Evolutionary conservation across 2,113 vertebrate genomes (phyloP).

Genomic region (Nibea coibor): DNA sequence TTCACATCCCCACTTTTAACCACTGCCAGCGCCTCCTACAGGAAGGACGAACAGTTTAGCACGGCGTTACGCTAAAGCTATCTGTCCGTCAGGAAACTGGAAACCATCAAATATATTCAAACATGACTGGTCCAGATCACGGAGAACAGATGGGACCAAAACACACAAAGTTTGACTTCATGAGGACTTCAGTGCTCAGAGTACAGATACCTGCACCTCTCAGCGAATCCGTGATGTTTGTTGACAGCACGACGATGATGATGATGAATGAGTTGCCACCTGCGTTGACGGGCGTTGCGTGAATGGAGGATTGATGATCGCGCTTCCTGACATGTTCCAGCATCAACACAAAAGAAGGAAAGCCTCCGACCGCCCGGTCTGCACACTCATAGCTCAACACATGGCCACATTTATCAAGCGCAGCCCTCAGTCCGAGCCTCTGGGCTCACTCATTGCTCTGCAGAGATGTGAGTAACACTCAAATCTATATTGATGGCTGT

Average conservation of each 20-base stretch:
- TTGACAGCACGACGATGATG: background rate
- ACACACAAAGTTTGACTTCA: no score
- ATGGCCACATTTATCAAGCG: background rate
- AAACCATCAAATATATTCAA: no score
- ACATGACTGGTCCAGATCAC: no score
- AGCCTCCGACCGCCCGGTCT: background rate
- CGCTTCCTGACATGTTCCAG: conserved; percentile 3
- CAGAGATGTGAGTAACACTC: conserved; percentile 52
- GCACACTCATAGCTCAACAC: background rate
- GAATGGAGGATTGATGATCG: background rate
- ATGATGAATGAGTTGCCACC: background rate
- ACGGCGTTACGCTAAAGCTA: no score
- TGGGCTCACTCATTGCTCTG: conserved; percentile 3
- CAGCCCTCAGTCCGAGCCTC: conserved; percentile 20
- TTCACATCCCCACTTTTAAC: no score
- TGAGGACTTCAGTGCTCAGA: no score
- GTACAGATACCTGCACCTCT: background rate
- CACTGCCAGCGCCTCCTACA: no score
- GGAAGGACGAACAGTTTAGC: no score
- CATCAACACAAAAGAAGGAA: conserved; percentile 20
- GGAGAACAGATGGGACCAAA: no score
- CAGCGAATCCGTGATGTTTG: background rate
- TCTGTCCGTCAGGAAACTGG: no score
- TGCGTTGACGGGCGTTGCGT: background rate
- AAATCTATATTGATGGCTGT: conserved; percentile 62